Evolutionary conservation across 35 echinoderm and acorn worm genomes (phyloP).

Genomic region (Anneissia japonica): DNA sequence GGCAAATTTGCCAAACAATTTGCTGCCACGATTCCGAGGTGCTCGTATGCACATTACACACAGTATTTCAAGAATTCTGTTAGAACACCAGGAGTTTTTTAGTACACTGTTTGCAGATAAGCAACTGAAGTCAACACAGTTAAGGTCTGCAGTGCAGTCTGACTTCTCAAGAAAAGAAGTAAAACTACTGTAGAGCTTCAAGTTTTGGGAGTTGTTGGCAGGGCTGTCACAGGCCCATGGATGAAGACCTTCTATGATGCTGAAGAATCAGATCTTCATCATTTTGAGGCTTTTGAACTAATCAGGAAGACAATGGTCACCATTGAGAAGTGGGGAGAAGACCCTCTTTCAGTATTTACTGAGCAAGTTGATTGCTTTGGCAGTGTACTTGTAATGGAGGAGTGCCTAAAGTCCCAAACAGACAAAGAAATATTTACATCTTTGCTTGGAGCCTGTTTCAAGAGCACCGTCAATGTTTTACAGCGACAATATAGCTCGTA

Average conservation of each 20-base stretch:
- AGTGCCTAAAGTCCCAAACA: neutral
- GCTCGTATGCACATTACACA: conserved; percentile 32
- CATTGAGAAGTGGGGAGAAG: neutral
- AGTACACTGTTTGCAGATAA: neutral
- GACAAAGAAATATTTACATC: neutral
- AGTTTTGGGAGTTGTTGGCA: neutral
- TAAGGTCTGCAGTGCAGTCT: neutral
- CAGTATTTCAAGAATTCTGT: conserved; percentile 32
- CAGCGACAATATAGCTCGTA: conserved; percentile 18
- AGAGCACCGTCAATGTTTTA: neutral
- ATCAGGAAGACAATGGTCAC: neutral
- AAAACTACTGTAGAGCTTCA: neutral
- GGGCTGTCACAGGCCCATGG: neutral
- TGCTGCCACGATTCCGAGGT: conserved; percentile 30
- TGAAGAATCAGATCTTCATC: neutral
- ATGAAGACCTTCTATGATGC: neutral
- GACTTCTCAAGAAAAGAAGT: neutral
- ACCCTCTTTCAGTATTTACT: neutral
- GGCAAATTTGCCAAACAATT: conserved; percentile 6
- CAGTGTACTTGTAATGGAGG: neutral
- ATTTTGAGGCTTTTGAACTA: neutral
- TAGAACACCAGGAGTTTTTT: conserved; percentile 26
- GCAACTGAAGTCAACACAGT: neutral
- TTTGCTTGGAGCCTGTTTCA: neutral
- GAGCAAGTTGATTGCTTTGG: neutral